phyloP scores from a whole-genome alignment of 2,888 invertebrate genomes.

The Leucophenga maculata region DNA sequence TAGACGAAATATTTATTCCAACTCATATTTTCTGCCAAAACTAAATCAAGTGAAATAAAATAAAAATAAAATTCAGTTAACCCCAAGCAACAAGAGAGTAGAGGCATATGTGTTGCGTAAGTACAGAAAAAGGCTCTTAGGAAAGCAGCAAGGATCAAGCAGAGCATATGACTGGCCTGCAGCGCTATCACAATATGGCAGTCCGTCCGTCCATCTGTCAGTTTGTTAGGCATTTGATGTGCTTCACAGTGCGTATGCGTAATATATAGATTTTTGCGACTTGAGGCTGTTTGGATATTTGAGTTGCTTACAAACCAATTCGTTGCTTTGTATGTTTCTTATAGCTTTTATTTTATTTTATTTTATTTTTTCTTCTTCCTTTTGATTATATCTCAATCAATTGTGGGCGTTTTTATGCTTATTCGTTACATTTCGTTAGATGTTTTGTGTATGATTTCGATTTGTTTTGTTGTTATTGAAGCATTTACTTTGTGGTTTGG shows the following conservation, averaged over 20 bases:
- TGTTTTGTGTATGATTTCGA: conserved; percentile 41
- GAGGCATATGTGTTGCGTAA: conserved; percentile 51
- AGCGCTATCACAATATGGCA: not conserved
- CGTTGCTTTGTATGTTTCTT: conserved; percentile 17
- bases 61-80: conserved; percentile 46
- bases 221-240: not conserved
- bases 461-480: conserved; percentile 33
- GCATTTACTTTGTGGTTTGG: not conserved
- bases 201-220: not conserved
- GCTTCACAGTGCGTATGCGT: conserved; percentile 49
- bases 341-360: no score
- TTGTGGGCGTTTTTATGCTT: conserved; percentile 62
- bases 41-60: conserved; percentile 5
- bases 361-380: conserved; percentile 30
- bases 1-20: not conserved
- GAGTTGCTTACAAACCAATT: not conserved
- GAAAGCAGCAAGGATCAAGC: not conserved
- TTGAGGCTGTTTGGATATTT: not conserved
- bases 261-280: conserved; percentile 40
- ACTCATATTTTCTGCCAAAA: not conserved
- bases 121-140: not conserved
- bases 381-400: conserved; percentile 67
- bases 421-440: conserved; percentile 52
- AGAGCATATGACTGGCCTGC: not conserved
- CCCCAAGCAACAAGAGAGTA: conserved; percentile 47